Percentiles rank a stretch among this genome's conserved stretches.
Evolutionary conservation across 2,888 invertebrate genomes (phyloP).

Genomic region (Leucozona laternaria): DNA sequence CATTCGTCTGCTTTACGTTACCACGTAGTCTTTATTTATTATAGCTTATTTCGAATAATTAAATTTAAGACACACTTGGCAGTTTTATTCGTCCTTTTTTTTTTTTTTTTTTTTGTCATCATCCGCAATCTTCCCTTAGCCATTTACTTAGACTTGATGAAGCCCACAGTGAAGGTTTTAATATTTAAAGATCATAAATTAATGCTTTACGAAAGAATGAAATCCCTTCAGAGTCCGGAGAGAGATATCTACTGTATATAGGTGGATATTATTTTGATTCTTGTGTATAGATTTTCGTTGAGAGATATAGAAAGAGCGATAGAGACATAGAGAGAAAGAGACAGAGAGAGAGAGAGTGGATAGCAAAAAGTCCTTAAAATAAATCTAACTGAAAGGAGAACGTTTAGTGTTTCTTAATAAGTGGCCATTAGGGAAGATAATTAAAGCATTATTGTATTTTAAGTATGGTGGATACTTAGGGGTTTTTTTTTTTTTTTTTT

Average conservation of each 20-base stretch:
- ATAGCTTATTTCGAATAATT: conserved; percentile 42
- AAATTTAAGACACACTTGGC: conserved; percentile 29
- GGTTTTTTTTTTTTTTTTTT: not conserved
- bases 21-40: conserved; percentile 32
- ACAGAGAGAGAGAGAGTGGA: no score
- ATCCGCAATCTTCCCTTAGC: not conserved
- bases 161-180: conserved; percentile 9
- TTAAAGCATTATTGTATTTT: conserved; percentile 21
- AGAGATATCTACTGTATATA: not conserved
- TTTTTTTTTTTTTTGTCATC: not conserved
- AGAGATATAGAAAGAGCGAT: no score
- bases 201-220: not conserved
- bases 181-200: conserved; percentile 30
- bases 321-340: no score
- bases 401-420: conserved; percentile 38
- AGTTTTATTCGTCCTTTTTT: conserved; percentile 7
- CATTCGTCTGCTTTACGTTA: not conserved
- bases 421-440: conserved; percentile 11
- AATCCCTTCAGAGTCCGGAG: not conserved
- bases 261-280: not conserved
- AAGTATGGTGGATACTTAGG: conserved; percentile 1
- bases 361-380: not conserved
- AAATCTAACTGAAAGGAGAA: not conserved
- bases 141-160: not conserved
- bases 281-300: not conserved